A percentile compares a stretch with the other conserved stretches of the same genome.
Conservation (phyloP, 2,888 invertebrate species). For the Resseliella maxima region DNA sequence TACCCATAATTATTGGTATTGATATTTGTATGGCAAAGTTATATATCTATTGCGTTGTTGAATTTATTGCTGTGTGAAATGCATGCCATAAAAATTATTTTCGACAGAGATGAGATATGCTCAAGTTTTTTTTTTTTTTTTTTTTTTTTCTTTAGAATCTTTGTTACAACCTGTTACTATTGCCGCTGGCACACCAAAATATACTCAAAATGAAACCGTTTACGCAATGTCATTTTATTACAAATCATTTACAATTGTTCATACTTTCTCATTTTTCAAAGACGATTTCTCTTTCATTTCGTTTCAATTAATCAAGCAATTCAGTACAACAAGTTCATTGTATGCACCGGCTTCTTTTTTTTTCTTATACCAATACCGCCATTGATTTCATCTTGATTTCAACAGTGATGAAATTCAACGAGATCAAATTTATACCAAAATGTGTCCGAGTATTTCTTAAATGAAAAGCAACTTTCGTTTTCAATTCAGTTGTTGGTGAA, state of each 20-base stretch:
- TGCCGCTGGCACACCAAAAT: background rate
- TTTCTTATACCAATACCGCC: background rate
- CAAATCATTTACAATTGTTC: background rate
- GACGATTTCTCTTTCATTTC: slow-evolving; percentile 37
- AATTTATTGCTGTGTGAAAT: no score
- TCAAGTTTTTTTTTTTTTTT: no score
- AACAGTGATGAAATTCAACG: background rate
- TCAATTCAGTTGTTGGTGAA: background rate
- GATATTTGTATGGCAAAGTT: no score
- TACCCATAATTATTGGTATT: no score
- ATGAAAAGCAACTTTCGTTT: slow-evolving; percentile 54
- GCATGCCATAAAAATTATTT: no score
- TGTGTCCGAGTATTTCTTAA: background rate
- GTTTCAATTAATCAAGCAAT: slow-evolving; percentile 8
- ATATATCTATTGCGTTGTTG: no score
- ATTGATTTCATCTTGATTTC: background rate
- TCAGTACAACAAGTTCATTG: background rate
- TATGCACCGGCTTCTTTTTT: slow-evolving; percentile 5
- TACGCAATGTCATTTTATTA: slow-evolving; percentile 38
- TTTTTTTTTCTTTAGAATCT: background rate
- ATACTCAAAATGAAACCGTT: background rate
- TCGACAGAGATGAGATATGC: no score
- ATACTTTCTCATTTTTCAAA: slow-evolving; percentile 13
- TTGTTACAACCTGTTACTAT: background rate
- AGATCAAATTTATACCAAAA: background rate